phyloP scores from a whole-genome alignment of 92 coral and sea anemone species.

The Meandrina meandrites region DNA sequence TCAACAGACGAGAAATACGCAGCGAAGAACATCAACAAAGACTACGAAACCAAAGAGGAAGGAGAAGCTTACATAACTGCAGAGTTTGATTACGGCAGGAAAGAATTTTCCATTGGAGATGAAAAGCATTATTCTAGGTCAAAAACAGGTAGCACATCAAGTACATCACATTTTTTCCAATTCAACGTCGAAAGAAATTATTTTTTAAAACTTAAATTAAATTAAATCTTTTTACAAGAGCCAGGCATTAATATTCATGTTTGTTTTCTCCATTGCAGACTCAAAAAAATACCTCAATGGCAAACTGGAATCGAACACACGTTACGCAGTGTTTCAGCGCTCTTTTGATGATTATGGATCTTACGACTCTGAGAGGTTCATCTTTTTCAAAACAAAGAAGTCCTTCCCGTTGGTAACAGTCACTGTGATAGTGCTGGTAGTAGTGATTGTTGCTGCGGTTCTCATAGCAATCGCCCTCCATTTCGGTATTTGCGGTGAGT shows the following conservation, averaged over 20 bases:
- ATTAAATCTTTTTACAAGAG: background rate
- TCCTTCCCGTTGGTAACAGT: background rate
- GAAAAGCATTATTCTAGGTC: background rate
- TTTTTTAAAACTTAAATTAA: too few relatives aligned
- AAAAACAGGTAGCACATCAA: background rate
- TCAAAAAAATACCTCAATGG: conserved; percentile 1
- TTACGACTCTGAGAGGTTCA: background rate
- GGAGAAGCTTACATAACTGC: conserved; percentile 20
- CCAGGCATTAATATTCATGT: background rate
- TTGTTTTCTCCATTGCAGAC: background rate
- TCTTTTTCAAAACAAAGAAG: background rate
- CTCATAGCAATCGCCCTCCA: background rate
- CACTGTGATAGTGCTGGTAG: background rate
- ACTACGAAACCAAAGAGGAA: background rate
- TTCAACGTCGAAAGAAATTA: background rate
- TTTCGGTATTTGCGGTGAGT: background rate
- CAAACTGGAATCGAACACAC: background rate
- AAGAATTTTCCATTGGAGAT: background rate
- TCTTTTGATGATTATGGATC: conserved; percentile 7
- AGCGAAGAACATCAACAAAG: background rate
- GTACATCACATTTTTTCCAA: background rate
- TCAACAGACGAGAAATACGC: background rate
- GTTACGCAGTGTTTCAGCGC: conserved; percentile 8
- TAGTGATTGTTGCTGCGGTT: background rate
- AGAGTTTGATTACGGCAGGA: conserved; percentile 9